Base-by-base conservation (phyloP, 2,888 invertebrate genomes). In the Drosophila planitibia region DNA sequence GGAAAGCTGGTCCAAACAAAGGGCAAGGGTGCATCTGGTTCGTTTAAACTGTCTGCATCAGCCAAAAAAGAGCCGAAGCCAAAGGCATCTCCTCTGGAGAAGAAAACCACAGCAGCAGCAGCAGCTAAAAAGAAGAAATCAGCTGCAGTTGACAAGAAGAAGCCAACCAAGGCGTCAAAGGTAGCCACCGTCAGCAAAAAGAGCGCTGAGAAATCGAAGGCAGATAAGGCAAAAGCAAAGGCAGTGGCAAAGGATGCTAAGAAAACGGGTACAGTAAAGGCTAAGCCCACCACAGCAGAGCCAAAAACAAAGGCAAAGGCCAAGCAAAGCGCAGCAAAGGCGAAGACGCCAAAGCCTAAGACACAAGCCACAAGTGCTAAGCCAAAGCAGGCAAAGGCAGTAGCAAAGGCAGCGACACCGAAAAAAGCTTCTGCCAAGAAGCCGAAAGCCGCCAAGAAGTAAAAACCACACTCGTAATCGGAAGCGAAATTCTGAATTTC, bases 1-100 rank as follows among this genome's bases (percentile, higher is more conserved):
- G 95, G 95, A 25, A 90, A 92, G 22, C 87, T 95, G 61, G 76
- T 85, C 19, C 85, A 85, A 71, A 80, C 83, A n/a, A 85, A 84
- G 59, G 84, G 85, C n/a, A 81, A 81, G 59, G 85, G 85, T 33
- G 85, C 85, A 9, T 73, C 81, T 39, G 84, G 84, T 41, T 85
- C 82, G 19, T 85, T 85, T 44, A 85, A 82, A 55, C 51, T 85
- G 14, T 74, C 85, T 35, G 73, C 82, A 22, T 65, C 81, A 19
- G 72, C 76, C 57, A 80, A 80, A 32, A 82, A 76, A 37, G 71
- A 77, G 10, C 67, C 77, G 1, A 75, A 78, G 57, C 75, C 76
- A 52, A 80, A 74, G 39, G 52, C 35, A 19, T 22, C 61, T 14
- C 53, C 79, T 49, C 60, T 72, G 6, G 79, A 70, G 47, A 81